Conservation (phyloP, 2,888 invertebrate genomes). For the Hemicrepidius hirtus region DNA sequence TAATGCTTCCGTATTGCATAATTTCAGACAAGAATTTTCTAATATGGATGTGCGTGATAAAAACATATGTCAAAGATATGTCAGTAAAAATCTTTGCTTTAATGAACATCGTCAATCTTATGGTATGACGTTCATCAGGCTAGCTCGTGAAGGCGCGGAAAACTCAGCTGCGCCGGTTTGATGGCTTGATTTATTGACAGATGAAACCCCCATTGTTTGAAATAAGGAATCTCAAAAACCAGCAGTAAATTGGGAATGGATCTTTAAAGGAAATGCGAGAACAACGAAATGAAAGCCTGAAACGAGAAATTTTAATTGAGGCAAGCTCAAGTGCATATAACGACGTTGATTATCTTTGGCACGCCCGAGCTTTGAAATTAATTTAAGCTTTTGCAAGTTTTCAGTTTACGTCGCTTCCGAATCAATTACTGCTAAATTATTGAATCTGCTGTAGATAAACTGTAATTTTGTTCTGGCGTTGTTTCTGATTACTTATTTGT, state of each 20-base stretch:
- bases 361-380: slow-evolving; percentile 38
- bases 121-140: slow-evolving; percentile 47
- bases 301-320: slow-evolving; percentile 38
- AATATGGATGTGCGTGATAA: neutral
- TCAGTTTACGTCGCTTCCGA: slow-evolving; percentile 27
- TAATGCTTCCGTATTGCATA: too few relatives aligned
- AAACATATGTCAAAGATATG: slow-evolving; percentile 27
- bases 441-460: slow-evolving; percentile 13
- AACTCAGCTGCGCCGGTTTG: slow-evolving; percentile 43
- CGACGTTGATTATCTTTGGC: slow-evolving; percentile 46
- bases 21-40: neutral
- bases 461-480: neutral
- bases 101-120: slow-evolving; percentile 54
- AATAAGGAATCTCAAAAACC: slow-evolving; percentile 47
- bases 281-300: slow-evolving; percentile 34
- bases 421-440: slow-evolving; percentile 30
- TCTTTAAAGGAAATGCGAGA: slow-evolving; percentile 37
- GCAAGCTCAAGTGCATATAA: slow-evolving; percentile 35
- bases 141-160: slow-evolving; percentile 40
- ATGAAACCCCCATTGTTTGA: slow-evolving; percentile 49
- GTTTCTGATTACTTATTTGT: neutral
- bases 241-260: slow-evolving; percentile 38
- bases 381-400: slow-evolving; percentile 33
- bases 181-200: slow-evolving; percentile 55
- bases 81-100: slow-evolving; percentile 32